Percentiles rank a stretch among this genome's conserved stretches.
These are phyloP conservation scores for Hypomesus transpacificus DNA, from an alignment of 2,113 vertebrate species.

Conservation along the genomic window DNA sequence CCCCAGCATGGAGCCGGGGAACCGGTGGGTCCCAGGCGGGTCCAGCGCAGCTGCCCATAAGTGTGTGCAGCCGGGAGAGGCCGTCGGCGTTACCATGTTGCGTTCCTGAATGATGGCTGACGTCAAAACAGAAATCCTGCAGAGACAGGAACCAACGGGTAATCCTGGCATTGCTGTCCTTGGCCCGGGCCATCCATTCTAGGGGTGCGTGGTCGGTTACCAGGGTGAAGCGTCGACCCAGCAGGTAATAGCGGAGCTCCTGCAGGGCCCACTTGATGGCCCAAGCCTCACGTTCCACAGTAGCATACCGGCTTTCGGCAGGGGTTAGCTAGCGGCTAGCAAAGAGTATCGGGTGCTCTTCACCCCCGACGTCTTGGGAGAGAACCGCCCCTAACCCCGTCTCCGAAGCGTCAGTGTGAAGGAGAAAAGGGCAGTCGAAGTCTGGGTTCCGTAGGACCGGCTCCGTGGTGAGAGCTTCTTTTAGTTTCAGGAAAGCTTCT, in stretches of 20 bases:
- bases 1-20: too few species aligned
- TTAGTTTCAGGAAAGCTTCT: too few species aligned
- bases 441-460: background rate
- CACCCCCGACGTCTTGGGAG: background rate
- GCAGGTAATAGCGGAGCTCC: background rate
- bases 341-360: background rate
- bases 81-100: too few species aligned
- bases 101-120: background rate
- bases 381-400: background rate
- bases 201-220: conserved; percentile 4
- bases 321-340: background rate
- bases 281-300: background rate
- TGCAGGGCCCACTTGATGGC: conserved; percentile 1
- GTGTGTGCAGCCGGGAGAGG: too few species aligned
- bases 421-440: background rate
- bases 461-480: background rate
- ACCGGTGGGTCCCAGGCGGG: too few species aligned
- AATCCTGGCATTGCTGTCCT: background rate
- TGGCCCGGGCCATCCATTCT: conserved; percentile 4
- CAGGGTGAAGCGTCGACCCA: background rate
- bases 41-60: too few species aligned
- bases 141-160: conserved; percentile 1
- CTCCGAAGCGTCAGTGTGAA: background rate
- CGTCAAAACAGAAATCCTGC: conserved; percentile 5
- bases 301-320: background rate